phyloP scores from a whole-genome alignment of 2,888 invertebrate species.

The Napeogenes inachia region DNA sequence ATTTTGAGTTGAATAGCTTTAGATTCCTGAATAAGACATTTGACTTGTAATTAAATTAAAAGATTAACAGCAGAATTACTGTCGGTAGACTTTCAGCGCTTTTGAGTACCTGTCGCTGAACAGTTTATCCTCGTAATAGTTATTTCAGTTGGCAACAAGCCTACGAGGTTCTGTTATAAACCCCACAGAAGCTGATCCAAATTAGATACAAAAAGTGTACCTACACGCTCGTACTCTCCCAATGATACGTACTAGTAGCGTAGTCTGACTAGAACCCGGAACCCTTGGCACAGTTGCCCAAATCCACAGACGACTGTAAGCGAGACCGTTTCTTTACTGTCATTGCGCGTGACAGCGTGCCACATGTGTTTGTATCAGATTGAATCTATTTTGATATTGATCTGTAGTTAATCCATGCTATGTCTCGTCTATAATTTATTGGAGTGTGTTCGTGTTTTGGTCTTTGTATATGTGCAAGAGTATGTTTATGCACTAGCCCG shows the following conservation, averaged over 20 bases:
- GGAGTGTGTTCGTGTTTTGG: background rate
- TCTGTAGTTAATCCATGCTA: slow-evolving; percentile 13
- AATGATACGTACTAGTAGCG: slow-evolving; percentile 1
- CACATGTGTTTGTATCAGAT: slow-evolving; percentile 21
- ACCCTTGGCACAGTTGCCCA: slow-evolving; percentile 20
- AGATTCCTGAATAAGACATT: background rate
- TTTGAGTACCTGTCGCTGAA: too few relatives aligned
- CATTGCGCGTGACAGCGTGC: slow-evolving; percentile 24
- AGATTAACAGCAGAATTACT: too few relatives aligned
- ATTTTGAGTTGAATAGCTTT: background rate
- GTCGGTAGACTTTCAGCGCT: too few relatives aligned
- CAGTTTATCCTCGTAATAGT: too few relatives aligned
- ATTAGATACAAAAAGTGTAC: background rate
- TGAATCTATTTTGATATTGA: slow-evolving; percentile 25
- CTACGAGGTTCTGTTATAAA: too few relatives aligned
- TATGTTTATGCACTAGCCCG: background rate
- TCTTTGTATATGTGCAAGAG: background rate
- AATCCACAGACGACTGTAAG: slow-evolving; percentile 22
- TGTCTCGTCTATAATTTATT: slow-evolving; percentile 4
- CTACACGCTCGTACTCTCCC: background rate
- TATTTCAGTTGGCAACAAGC: too few relatives aligned
- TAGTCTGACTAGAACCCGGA: slow-evolving; percentile 20
- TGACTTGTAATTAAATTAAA: too few relatives aligned
- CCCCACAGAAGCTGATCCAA: too few relatives aligned
- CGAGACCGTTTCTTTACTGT: slow-evolving; percentile 23